phyloP scores from a whole-genome alignment of 2,888 invertebrate genomes.

The Criorhina ranunculi region DNA sequence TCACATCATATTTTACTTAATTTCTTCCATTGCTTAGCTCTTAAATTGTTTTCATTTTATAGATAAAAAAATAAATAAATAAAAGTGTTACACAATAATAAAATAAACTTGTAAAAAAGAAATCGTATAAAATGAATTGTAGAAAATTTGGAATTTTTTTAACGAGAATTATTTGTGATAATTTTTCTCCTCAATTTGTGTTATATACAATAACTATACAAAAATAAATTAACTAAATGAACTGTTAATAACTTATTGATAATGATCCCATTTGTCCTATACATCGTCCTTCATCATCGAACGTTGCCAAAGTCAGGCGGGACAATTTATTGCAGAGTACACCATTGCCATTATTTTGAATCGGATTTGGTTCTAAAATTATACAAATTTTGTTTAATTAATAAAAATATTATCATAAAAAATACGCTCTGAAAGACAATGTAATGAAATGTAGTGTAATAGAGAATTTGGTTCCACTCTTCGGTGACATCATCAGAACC shows the following conservation, averaged over 20 bases:
- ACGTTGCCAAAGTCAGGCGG: conserved; percentile 93
- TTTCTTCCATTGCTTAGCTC: conserved; percentile 46
- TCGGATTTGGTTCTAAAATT: conserved; percentile 84
- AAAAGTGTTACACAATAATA: conserved; percentile 27
- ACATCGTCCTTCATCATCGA: conserved; percentile 94
- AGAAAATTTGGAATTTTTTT: conserved; percentile 30
- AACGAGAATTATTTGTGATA: conserved; percentile 57
- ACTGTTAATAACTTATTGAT: conserved; percentile 87
- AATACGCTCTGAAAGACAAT: too few species aligned
- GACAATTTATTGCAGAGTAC: conserved; percentile 93
- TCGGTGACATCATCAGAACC: too few species aligned
- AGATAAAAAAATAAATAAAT: conserved; percentile 53
- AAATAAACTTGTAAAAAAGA: conserved; percentile 40
- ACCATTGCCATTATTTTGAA: conserved; percentile 84
- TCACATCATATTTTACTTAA: conserved; percentile 12
- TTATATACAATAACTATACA: conserved; percentile 54
- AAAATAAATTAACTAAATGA: conserved; percentile 70
- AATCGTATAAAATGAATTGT: conserved; percentile 42
- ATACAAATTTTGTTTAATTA: neutral
- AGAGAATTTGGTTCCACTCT: too few species aligned
- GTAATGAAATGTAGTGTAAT: too few species aligned
- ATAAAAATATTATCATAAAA: too few species aligned
- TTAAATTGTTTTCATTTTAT: neutral
- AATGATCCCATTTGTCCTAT: conserved; percentile 95
- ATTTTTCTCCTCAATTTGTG: conserved; percentile 37